Evolutionary conservation across 2,797 vertebrate species (phyloP).

Genomic region (Mormyrops attenuatus): DNA sequence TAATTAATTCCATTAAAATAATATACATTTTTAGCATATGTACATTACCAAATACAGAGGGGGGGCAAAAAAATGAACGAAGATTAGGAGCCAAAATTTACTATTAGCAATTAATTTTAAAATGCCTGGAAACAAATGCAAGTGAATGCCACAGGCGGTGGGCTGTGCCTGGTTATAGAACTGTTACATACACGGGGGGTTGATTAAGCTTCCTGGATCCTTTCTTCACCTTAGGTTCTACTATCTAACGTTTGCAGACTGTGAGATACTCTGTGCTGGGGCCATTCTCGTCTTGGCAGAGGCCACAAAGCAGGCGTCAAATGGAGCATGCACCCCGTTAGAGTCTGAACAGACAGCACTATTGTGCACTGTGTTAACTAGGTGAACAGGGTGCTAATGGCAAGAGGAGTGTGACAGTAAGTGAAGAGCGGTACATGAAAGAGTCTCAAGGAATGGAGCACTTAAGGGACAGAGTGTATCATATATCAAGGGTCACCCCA

Average conservation of each 20-base stretch:
- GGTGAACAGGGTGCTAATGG: neutral
- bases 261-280: neutral
- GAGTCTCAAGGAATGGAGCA: neutral
- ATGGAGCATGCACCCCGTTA: neutral
- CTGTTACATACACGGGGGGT: neutral
- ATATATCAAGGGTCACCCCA: neutral
- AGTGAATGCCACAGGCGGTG: neutral
- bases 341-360: slow-evolving; percentile 1
- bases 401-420: neutral
- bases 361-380: neutral
- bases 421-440: neutral
- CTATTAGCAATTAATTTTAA: neutral
- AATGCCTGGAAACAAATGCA: neutral
- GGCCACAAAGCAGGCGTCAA: neutral
- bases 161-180: neutral
- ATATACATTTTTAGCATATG: slow-evolving; percentile 44
- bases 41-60: slow-evolving; percentile 32
- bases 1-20: slow-evolving; percentile 37
- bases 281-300: neutral
- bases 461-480: neutral
- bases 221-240: neutral
- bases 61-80: neutral
- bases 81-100: neutral
- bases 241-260: neutral
- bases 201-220: neutral